Evolutionary conservation across 2,888 invertebrate genomes (phyloP), one percentile per base, ranked within the genome.

Genomic region (Clusia tigrina): DNA sequence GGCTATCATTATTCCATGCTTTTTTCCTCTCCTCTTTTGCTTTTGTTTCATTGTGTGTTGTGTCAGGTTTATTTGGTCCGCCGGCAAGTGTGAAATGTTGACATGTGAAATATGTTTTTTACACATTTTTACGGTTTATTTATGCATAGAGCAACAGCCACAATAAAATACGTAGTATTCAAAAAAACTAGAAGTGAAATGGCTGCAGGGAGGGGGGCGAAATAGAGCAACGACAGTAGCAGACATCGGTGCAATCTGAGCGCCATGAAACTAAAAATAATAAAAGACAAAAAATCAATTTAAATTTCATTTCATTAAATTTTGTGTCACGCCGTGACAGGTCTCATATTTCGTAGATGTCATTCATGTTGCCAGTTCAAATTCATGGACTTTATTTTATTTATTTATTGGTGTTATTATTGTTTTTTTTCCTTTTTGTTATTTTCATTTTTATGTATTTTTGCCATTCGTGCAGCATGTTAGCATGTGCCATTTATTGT

Each of bases 241-340:
- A n/a, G n/a, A n/a, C n/a, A n/a, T n/a, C n/a, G n/a, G n/a, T n/a
- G n/a, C n/a, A n/a, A n/a, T n/a, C n/a, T n/a, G n/a, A n/a, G n/a
- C n/a, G n/a, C n/a, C n/a, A n/a, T n/a, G n/a, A n/a, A 32, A 32
- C 22, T 25, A 53, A 32, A 12, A 23, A 46, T 12, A 48, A 32
- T 2, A 24, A 46, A 56, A 26, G 38, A 10, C 54, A 37, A 12
- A 32, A 58, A 42, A 54, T 58, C 38, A 25, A 59, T 54, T 58
- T 59, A 51, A 63, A 55, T 64, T 58, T 58, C 61, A 62, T 62
- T 62, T 58, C 51, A 62, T 61, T 65, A 54, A 60, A 57, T 60
- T 62, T 67, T 38, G 51, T 60, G 62, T 65, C 64, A 51, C 32
- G 52, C 26, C 48, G 22, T 65, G 67, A 65, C 67, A 67, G 63